Conservation (phyloP, 2,113 vertebrate species). For the Pomatostomus ruficeps region DNA sequence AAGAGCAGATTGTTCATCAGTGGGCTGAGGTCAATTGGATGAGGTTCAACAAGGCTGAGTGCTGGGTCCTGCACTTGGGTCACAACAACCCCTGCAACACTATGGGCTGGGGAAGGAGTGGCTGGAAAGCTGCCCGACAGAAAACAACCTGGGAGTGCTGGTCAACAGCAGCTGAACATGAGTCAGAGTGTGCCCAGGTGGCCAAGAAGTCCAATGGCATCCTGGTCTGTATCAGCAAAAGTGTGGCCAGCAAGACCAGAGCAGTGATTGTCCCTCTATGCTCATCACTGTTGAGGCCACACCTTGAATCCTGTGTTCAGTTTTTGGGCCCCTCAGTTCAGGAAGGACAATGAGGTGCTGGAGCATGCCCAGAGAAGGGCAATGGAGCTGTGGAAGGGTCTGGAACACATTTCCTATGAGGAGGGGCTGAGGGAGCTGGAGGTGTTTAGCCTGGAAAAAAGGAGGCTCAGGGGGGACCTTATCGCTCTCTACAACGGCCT, state of each 20-base stretch:
- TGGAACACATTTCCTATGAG: background rate
- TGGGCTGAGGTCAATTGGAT: background rate
- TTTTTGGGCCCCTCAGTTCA: too few relatives aligned
- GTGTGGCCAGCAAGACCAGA: background rate
- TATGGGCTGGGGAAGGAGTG: background rate
- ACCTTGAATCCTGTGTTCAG: background rate
- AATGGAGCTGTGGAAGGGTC: background rate
- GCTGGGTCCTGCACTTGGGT: background rate
- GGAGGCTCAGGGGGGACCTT: background rate
- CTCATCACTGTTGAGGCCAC: background rate
- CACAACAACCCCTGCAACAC: background rate
- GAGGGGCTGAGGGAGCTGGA: background rate
- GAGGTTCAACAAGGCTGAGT: background rate
- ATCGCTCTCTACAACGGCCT: accelerated
- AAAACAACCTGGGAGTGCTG: accelerated
- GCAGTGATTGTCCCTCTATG: background rate
- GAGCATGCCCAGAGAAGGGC: background rate
- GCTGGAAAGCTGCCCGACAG: background rate
- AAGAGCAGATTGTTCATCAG: background rate
- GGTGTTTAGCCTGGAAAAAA: background rate
- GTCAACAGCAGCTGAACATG: accelerated
- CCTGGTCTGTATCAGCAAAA: background rate
- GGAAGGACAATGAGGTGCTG: background rate
- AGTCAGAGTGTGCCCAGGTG: background rate
- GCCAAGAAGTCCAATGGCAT: background rate